A percentile compares a stretch with the other conserved stretches of the same genome.
Evolutionary conservation across 2,888 invertebrate genomes (phyloP).

Genomic region (Hyles lineata): DNA sequence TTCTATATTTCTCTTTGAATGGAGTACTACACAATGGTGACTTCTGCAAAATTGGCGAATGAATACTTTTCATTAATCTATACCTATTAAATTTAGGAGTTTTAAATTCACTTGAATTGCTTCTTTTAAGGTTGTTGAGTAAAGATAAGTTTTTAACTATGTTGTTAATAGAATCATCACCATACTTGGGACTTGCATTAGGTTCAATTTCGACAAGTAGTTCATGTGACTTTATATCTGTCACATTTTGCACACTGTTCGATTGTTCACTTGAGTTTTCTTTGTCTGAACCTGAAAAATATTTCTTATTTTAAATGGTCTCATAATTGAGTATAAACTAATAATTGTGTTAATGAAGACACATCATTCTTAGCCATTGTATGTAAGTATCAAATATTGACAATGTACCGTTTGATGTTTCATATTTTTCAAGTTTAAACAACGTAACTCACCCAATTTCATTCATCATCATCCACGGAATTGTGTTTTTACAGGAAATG

Average conservation of each 20-base stretch:
- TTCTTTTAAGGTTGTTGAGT: conserved; percentile 53
- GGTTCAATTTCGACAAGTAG: conserved; percentile 64
- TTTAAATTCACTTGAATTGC: conserved; percentile 44
- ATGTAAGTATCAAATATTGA: no score
- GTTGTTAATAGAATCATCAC: conserved; percentile 69
- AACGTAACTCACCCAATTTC: no score
- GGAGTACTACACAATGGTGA: conserved; percentile 77
- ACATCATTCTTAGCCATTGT: neutral
- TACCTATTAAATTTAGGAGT: conserved; percentile 46
- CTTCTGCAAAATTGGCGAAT: conserved; percentile 52
- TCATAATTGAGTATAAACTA: neutral
- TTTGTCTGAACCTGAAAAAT: conserved; percentile 69
- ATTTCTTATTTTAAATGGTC: neutral
- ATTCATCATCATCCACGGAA: no score
- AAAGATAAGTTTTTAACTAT: conserved; percentile 63
- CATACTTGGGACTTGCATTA: conserved; percentile 43
- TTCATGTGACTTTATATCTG: conserved; percentile 65
- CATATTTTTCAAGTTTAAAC: no score
- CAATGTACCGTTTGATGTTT: no score
- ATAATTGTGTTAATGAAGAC: neutral
- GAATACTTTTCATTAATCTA: conserved; percentile 53
- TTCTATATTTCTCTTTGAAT: conserved; percentile 69
- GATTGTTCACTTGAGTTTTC: conserved; percentile 58
- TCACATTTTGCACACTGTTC: conserved; percentile 49
- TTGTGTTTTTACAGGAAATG: no score